Percentiles rank a stretch among this genome's conserved stretches.
phyloP scores from a whole-genome alignment of 2,113 vertebrate species.

The Picathartes gymnocephalus region DNA sequence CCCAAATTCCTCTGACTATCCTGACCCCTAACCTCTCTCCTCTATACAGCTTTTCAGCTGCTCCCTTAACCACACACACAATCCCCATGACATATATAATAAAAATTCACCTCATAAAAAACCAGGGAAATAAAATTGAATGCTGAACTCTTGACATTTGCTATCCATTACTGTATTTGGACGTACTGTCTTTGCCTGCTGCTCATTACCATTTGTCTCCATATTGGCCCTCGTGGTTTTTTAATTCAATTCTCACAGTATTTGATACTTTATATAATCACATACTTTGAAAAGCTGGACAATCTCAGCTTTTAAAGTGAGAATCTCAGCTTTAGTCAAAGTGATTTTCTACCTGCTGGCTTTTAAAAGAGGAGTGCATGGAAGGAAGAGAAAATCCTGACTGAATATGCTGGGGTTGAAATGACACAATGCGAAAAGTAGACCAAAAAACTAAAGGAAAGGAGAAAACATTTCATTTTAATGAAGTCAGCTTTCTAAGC shows the following conservation, averaged over 20 bases:
- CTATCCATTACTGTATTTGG: constrained; percentile 56
- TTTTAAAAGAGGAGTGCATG: background rate
- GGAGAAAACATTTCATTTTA: constrained; percentile 1
- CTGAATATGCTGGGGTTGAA: background rate
- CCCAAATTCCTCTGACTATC: background rate
- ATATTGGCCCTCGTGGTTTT: background rate
- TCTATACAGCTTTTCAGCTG: background rate
- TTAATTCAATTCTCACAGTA: constrained; percentile 43
- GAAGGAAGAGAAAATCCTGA: constrained; percentile 12
- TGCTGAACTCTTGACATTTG: constrained; percentile 49
- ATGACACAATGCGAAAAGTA: background rate
- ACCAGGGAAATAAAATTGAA: constrained; percentile 42
- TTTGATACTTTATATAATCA: constrained; percentile 37
- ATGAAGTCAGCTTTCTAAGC: constrained; percentile 44
- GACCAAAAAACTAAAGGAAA: background rate
- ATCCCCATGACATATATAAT: background rate
- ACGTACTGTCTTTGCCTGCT: background rate
- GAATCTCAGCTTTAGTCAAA: constrained; percentile 21
- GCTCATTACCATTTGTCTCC: constrained; percentile 58
- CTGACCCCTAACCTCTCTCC: background rate
- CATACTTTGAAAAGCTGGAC: constrained; percentile 18
- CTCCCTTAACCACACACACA: background rate
- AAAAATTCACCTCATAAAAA: constrained; percentile 46
- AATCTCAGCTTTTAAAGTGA: constrained; percentile 20
- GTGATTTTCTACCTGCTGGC: constrained; percentile 6